phyloP scores from a whole-genome alignment of 2,888 invertebrate species.

The Dolichopus griseipennis region DNA sequence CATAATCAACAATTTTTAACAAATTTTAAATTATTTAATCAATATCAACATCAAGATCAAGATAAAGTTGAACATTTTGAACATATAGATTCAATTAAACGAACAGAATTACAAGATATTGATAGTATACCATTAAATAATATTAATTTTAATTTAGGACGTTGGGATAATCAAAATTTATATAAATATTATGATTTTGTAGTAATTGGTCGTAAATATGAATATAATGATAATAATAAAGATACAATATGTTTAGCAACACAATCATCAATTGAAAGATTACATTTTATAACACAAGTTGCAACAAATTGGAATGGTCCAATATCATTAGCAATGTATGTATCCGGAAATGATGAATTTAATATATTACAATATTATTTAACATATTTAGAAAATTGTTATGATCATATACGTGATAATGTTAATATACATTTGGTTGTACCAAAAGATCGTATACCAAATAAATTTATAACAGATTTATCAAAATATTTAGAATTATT shows the following conservation, averaged over 20 bases:
- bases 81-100: not conserved
- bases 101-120: not conserved
- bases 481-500: constrained; percentile 30
- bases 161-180: constrained; percentile 63
- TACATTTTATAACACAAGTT: constrained; percentile 68
- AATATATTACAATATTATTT: constrained; percentile 63
- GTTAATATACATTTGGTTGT: constrained; percentile 68
- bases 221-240: constrained; percentile 23
- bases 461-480: constrained; percentile 16
- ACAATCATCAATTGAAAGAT: constrained; percentile 74
- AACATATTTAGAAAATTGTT: constrained; percentile 66
- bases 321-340: constrained; percentile 73
- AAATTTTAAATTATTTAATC: not conserved
- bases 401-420: constrained; percentile 60
- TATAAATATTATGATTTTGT: constrained; percentile 68
- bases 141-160: constrained; percentile 57
- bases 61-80: not conserved
- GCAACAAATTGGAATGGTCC: constrained; percentile 78
- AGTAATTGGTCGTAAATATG: constrained; percentile 57
- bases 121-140: constrained; percentile 45
- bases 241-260: constrained; percentile 67
- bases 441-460: constrained; percentile 51
- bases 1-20: no score
- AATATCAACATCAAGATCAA: not conserved
- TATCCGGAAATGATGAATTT: constrained; percentile 69